A percentile compares a stretch with the other conserved stretches of the same genome.
Conservation (phyloP, 2,113 vertebrate species). For the Ascaphus truei region DNA sequence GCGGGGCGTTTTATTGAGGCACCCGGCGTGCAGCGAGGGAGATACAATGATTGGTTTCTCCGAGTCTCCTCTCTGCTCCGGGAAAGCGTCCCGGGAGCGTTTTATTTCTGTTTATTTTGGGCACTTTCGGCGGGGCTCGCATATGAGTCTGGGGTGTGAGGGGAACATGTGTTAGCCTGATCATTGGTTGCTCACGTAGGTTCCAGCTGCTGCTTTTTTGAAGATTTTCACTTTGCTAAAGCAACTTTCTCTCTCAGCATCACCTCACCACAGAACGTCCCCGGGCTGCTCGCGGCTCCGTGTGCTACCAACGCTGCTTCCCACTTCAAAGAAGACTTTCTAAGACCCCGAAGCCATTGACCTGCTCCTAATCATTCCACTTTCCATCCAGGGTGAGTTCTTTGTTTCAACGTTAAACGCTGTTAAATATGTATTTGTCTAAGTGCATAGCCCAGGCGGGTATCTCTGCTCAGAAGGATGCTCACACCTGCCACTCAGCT, state of each 20-base stretch:
- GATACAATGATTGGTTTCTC: background rate
- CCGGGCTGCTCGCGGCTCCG: background rate
- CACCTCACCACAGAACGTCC: background rate
- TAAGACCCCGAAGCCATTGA: background rate
- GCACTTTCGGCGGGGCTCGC: background rate
- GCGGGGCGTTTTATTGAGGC: slow-evolving; percentile 25
- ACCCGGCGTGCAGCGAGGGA: background rate
- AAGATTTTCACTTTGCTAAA: background rate
- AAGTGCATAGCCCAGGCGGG: background rate
- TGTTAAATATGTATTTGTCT: background rate
- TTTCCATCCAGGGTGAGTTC: background rate
- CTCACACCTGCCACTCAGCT: too few relatives aligned
- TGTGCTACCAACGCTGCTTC: background rate
- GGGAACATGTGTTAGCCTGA: slow-evolving; percentile 3
- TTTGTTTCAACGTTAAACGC: background rate
- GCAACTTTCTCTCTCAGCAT: background rate
- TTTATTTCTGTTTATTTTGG: background rate
- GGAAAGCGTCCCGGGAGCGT: background rate
- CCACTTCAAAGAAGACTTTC: background rate
- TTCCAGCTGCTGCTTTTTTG: background rate
- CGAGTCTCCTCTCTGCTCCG: background rate
- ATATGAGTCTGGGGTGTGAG: background rate
- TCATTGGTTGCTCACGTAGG: background rate
- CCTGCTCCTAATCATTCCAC: background rate
- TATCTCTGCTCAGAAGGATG: background rate